Conservation (phyloP, 64 coral and sea anemone genomes). For the Dendronephthya gigantea region DNA sequence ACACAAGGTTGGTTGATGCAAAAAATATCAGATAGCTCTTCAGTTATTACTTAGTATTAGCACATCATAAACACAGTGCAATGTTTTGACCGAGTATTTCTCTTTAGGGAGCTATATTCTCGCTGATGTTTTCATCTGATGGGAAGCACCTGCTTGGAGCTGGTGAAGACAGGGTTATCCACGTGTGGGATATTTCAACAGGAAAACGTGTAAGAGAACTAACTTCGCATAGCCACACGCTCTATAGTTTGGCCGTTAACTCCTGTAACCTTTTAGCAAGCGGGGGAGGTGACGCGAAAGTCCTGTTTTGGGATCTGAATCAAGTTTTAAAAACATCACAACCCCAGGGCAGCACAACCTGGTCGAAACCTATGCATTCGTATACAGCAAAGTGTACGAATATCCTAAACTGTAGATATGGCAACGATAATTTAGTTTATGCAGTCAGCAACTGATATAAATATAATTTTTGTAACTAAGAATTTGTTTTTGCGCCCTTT, state of each 20-base stretch:
- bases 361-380: background rate
- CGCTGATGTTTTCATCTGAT: slow-evolving; percentile 58
- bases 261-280: background rate
- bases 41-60: background rate
- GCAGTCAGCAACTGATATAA: background rate
- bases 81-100: background rate
- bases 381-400: background rate
- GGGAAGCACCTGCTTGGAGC: slow-evolving; percentile 64
- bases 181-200: slow-evolving; percentile 78
- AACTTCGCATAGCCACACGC: slow-evolving; percentile 64
- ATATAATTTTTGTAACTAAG: background rate
- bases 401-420: background rate
- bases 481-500: background rate
- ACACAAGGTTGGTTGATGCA: slow-evolving; percentile 62
- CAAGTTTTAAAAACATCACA: background rate
- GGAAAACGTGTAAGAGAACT: slow-evolving; percentile 65
- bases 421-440: background rate
- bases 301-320: background rate
- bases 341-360: background rate
- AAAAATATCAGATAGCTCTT: background rate
- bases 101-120: slow-evolving; percentile 52
- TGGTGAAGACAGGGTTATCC: slow-evolving; percentile 83
- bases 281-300: background rate
- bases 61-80: too few species aligned
- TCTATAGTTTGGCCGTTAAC: slow-evolving; percentile 50